Base-by-base conservation (phyloP, 2,113 vertebrate genomes). In the Alces alces region DNA sequence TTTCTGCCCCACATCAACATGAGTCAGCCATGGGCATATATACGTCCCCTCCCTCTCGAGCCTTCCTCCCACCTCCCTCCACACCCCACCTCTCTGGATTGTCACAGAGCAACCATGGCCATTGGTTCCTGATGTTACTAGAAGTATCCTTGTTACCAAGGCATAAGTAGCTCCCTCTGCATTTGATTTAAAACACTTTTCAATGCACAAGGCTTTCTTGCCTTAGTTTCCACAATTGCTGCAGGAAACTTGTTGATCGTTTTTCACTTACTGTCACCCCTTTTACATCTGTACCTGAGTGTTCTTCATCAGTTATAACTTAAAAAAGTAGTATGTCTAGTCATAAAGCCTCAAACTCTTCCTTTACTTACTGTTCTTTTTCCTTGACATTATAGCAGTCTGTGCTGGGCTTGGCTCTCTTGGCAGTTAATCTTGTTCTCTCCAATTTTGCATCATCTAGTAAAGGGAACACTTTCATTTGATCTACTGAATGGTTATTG, bases 131-230 rank as follows among this genome's bases (percentile, higher is more conserved):
- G 36, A 78, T 79, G 6, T 50, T 88, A 86, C 76, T 91, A 66
- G 64, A 91, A 93, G 52, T 95, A 79, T 16, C 17, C 58, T 97
- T 97, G 87, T 82, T 91, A 45, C 86, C 23, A 91, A 93, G 28
- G 43, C 33, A 25, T 83, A 33, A 7, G 39, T 88, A 45, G 33
- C 54, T 93, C 78, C 25, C 52, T 84, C 45, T 96, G 30, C 70
- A 95, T 91, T 61, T 86, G 82, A 60, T 45, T 57, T 91, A 85
- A 54, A 73, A 45, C 8, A 58, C 39, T 91, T 94, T 66, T n/a
- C 96, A 70, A 91, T 45, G 36, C 55, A 89, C 8, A 86, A 21
- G 52, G 6, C 52, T 90, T 95, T 64, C 27, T 73, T 73, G 17
- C 30, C 36, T 88, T 45, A 52, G 70, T 79, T 92, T 36, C 58